phyloP scores from a whole-genome alignment of 2,797 vertebrate genomes.

The Xyrichtys novacula region DNA sequence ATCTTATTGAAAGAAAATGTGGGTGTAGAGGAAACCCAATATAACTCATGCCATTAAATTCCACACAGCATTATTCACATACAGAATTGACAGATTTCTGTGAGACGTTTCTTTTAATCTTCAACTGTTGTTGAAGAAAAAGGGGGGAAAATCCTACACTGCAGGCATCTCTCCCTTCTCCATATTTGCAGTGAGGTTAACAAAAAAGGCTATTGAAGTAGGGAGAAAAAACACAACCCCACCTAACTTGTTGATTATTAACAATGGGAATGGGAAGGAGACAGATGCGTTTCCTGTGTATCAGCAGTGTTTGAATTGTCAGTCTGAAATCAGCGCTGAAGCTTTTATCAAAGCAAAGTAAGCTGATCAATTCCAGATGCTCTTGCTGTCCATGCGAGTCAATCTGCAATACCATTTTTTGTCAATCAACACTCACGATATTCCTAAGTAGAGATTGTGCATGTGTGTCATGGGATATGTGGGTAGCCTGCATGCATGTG shows the following conservation, averaged over 20 bases:
- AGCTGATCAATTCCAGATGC: slow-evolving; percentile 75
- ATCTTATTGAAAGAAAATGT: slow-evolving; percentile 89
- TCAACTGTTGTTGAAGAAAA: slow-evolving; percentile 87
- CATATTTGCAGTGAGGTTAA: slow-evolving; percentile 87
- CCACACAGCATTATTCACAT: slow-evolving; percentile 87
- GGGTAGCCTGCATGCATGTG: slow-evolving; percentile 33
- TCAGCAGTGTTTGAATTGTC: slow-evolving; percentile 78
- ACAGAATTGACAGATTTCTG: slow-evolving; percentile 88
- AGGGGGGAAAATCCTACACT: slow-evolving; percentile 77
- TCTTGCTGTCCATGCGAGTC: slow-evolving; percentile 64
- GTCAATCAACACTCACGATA: slow-evolving; percentile 70
- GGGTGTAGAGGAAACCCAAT: slow-evolving; percentile 88
- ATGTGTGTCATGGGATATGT: slow-evolving; percentile 36
- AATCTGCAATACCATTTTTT: slow-evolving; percentile 57
- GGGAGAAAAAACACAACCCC: slow-evolving; percentile 76
- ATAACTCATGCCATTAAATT: slow-evolving; percentile 90
- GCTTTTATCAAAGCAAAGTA: slow-evolving; percentile 76
- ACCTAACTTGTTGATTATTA: slow-evolving; percentile 88
- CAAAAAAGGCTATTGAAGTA: slow-evolving; percentile 85
- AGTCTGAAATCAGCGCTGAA: slow-evolving; percentile 70
- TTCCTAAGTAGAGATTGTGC: slow-evolving; percentile 51
- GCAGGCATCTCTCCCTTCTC: slow-evolving; percentile 83
- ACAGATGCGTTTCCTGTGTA: slow-evolving; percentile 75
- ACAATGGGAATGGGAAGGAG: slow-evolving; percentile 77
- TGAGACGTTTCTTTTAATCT: slow-evolving; percentile 90